phyloP scores from a whole-genome alignment of 1,140 invertebrate species.

The Apis cerana region DNA sequence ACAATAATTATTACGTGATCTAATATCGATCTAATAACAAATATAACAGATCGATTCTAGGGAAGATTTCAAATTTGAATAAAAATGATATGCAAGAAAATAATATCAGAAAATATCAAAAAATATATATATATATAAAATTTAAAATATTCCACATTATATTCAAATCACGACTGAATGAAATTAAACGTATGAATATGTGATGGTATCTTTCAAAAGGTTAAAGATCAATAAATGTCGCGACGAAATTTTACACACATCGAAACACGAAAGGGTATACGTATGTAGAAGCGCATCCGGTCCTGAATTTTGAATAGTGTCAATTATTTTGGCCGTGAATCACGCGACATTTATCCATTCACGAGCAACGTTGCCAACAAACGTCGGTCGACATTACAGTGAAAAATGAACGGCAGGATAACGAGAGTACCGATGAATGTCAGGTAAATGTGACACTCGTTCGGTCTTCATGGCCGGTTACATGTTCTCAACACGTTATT shows the following conservation, averaged over 20 bases:
- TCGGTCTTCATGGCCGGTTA: constrained; percentile 11
- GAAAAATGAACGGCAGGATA: constrained; percentile 58
- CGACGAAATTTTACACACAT: not conserved
- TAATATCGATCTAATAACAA: too few species aligned
- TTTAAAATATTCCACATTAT: too few species aligned
- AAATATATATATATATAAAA: too few species aligned
- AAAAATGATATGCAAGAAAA: too few species aligned
- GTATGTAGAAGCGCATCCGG: not conserved
- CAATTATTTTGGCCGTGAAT: constrained; percentile 60
- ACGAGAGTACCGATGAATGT: constrained; percentile 59
- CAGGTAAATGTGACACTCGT: constrained; percentile 56
- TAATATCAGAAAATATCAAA: too few species aligned
- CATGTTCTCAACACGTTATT: constrained; percentile 15
- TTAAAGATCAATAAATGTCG: not conserved
- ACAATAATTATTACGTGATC: too few species aligned
- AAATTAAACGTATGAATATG: too few species aligned
- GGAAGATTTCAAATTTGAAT: too few species aligned
- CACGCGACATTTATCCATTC: constrained; percentile 55
- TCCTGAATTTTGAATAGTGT: not conserved
- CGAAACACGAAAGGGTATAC: not conserved
- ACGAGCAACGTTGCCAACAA: constrained; percentile 46
- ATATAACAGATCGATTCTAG: too few species aligned
- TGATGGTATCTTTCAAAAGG: not conserved
- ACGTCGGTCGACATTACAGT: constrained; percentile 50
- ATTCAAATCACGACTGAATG: too few species aligned